These are phyloP conservation scores for Steinernema khuongi DNA, from an alignment of 1,140 invertebrate species.

Conservation along the genomic window DNA sequence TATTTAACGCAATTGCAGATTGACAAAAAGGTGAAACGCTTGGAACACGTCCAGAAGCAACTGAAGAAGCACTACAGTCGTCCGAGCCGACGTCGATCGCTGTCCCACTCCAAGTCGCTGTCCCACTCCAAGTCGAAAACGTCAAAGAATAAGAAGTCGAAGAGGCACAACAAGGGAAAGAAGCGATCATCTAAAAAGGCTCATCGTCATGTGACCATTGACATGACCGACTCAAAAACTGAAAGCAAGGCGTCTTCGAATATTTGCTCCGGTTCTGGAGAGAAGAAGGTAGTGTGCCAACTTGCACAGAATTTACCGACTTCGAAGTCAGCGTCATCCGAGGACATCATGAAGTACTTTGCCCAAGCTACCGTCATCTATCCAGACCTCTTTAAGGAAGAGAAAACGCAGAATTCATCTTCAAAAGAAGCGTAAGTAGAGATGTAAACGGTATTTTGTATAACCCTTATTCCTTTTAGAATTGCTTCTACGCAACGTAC, in stretches of 20 bases:
- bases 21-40: background rate
- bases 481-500: background rate
- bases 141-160: conserved; percentile 2
- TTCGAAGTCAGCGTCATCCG: background rate
- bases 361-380: background rate
- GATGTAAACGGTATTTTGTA: background rate
- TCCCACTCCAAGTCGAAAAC: background rate
- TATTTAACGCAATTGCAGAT: background rate
- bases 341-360: conserved; percentile 13
- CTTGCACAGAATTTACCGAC: background rate
- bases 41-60: background rate
- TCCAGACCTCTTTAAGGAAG: background rate
- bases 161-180: background rate
- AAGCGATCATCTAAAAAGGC: background rate
- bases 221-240: background rate
- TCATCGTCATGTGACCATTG: background rate
- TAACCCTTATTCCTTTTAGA: background rate
- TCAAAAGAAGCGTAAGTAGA: background rate
- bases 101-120: background rate
- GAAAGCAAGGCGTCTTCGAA: background rate
- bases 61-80: background rate
- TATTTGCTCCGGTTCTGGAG: too few relatives aligned
- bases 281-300: background rate
- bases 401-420: background rate
- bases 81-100: too few relatives aligned